Base-by-base conservation (phyloP, 2,888 invertebrate species). In the Notocelia uddmanniana region DNA sequence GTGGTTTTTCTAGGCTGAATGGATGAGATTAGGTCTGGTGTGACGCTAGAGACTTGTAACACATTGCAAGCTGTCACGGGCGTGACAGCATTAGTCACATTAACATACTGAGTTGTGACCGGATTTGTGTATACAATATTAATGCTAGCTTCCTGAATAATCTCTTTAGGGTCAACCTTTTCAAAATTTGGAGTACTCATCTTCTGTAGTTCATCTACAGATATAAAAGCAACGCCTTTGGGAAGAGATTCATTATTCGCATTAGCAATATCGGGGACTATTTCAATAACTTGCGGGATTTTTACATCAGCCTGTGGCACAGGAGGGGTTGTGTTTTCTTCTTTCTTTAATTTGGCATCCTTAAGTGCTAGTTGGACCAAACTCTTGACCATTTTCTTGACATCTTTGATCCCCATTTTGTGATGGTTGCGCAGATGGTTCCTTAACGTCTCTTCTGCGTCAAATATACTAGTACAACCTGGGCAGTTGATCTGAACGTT, bases 401-500 rank as follows among this genome's bases (percentile, higher is more conserved):
- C 88, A 80, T 96, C 96, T 76, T 94, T 93, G 69, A 94, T 91
- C 45, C 91, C 94, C 91, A 96, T 95, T 84, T 95, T 95, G 82
- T 97, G 96, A 82, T 96, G 96, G 79, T 95, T 94, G 26, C 95
- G 92, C 6, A 96, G 88, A 83, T 97, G 96, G 6, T 94, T 93
- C 77, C 95, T 90, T 0, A 96, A 85, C 0, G 95, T 95, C 79
- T 95, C 94, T 78, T 94, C 94, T 11, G 95, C 94, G 78, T 95
- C 95, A 80, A 96, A 96, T 2, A 95, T 86, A 81, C 96, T 96
- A 0, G 93, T 85, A 81, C 96, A 96, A 10, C 96, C 96, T 15
- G 96, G 96, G 79, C 96, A 96, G 75, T 92, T 92, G 9, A 96
- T 90, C 74, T 94, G 94, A 68, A 93, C 89, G 76, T 94, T 90